Evolutionary conservation across 2,113 vertebrate species (phyloP), one percentile per base, ranked within the genome.

Genomic region (Gymnogyps californianus): DNA sequence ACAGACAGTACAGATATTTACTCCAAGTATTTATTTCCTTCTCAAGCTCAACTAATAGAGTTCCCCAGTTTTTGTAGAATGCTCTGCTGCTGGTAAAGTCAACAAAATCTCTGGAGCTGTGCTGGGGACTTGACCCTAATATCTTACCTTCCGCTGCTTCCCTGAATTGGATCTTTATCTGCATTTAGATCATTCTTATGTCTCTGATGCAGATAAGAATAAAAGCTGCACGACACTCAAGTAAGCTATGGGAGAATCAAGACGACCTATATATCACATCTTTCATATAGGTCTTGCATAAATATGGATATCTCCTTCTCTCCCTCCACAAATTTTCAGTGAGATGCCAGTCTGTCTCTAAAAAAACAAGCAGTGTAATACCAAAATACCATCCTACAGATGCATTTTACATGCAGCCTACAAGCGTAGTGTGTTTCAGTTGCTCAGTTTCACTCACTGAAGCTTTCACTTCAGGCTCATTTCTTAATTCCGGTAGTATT

Each of bases 361-460:
- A 32, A 25, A 40, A 28, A 1, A 2, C 32, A 70, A 44, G 26
- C 64, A n/a, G 0, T 7, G 28, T 10, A 26, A 31, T 10, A 29
- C 36, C 9, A 47, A 52, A 7, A 32, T 38, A 51, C n/a, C 9
- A 0, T 1, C 21, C 26, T 2, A 4, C 1, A 21, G 44, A 34
- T 57, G 42, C 46, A 6, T 54, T 90, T 85, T 67, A 22, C 21
- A 6, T 2, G 1, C 55, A 88, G 36, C 59, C 49, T 28, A 17
- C 32, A 7, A 16, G 57, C 10, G 29, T 10, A 21, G 34, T 18
- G 52, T n/a, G 40, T 42, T 75, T 79, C 61, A 57, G 29, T 69
- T n/a, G 28, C 40, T 87, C 55, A 19, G 44, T 29, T 85, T 36
- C 42, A 21, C 17, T 79, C 55, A 6, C 20, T 38, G 40, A 38